Base-by-base conservation (phyloP, 2,113 vertebrate species). In the Corythoichthys intestinalis region DNA sequence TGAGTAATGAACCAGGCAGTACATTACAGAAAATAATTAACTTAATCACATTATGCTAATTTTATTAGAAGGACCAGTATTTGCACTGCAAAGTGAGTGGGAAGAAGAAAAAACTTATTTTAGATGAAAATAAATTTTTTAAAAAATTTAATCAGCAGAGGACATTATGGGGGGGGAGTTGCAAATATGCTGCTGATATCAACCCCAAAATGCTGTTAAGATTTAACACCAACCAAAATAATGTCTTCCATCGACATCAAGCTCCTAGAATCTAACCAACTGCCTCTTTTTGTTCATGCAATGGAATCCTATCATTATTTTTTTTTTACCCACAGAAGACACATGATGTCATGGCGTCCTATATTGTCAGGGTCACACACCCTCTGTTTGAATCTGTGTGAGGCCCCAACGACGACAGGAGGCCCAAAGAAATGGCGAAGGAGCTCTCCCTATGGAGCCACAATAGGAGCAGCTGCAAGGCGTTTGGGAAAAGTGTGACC, bases 401-500 rank as follows among this genome's bases (percentile, higher is more conserved):
- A 80, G 79, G 75, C 57, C 52, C 3, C 76, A 75, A 72, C 75
- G 78, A 66, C 85, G 86, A 86, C 85, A 87, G 90, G 89, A 86
- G 87, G 86, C 78, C 68, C 60, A 81, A 80, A 88, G 84, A 78
- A 85, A 78, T 67, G 65, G 74, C 76, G 12, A 65, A 84, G 81
- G 76, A 87, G 80, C 78, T 78, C 77, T 70, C 87, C 84, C 69
- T 86, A 71, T 13, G 14, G 0, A 9, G 69, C 73, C 71, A 91
- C 91, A 93, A 93, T 90, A 85, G 89, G 78, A 85, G 89, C 92
- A 93, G 91, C 91, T 93, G 92, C 91, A 85, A 91, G 87, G 90
- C 91, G 91, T 91, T 92, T 92, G 92, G 89, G 91, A 92, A 92
- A 92, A 91, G 89, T 88, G 89, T 78, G 87, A 91, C 85, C 75